phyloP scores from a whole-genome alignment of 30 jellyfish, hydroid and myxozoan species.

The Phacellophora camtschatica region DNA sequence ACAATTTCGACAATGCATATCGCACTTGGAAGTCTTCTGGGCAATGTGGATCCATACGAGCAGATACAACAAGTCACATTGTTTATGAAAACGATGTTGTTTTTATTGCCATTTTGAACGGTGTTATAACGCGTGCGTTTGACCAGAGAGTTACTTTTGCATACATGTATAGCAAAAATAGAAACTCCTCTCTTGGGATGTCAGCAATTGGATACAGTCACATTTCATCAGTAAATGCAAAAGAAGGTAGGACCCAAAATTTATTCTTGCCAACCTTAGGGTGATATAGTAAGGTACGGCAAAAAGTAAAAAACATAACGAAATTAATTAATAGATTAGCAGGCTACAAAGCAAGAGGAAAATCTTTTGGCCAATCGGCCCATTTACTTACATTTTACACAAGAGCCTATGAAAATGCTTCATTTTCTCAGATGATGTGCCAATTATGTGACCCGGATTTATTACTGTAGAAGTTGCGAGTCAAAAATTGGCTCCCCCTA shows the following conservation, averaged over 20 bases:
- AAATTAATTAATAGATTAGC: too few relatives aligned
- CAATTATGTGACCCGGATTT: too few relatives aligned
- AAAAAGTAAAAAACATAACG: too few relatives aligned
- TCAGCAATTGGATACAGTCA: not conserved
- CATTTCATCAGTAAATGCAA: not conserved
- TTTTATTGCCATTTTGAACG: not conserved
- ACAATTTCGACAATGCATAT: not conserved
- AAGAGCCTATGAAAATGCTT: too few relatives aligned
- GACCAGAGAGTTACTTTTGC: not conserved
- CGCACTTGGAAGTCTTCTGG: slow-evolving; percentile 3
- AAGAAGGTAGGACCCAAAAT: not conserved
- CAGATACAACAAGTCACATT: not conserved
- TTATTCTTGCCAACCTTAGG: too few relatives aligned
- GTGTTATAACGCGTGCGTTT: not conserved
- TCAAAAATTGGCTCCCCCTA: too few relatives aligned
- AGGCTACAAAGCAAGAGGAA: too few relatives aligned
- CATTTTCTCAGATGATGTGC: too few relatives aligned
- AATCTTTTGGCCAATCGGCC: too few relatives aligned
- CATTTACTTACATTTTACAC: too few relatives aligned
- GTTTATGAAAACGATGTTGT: slow-evolving; percentile 23
- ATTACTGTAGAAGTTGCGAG: too few relatives aligned
- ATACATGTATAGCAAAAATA: not conserved
- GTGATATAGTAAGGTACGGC: too few relatives aligned
- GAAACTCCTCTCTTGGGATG: not conserved
- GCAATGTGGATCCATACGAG: slow-evolving; percentile 25